Evolutionary conservation across 2,888 invertebrate species (phyloP).

Genomic region (Parelbella ahira): DNA sequence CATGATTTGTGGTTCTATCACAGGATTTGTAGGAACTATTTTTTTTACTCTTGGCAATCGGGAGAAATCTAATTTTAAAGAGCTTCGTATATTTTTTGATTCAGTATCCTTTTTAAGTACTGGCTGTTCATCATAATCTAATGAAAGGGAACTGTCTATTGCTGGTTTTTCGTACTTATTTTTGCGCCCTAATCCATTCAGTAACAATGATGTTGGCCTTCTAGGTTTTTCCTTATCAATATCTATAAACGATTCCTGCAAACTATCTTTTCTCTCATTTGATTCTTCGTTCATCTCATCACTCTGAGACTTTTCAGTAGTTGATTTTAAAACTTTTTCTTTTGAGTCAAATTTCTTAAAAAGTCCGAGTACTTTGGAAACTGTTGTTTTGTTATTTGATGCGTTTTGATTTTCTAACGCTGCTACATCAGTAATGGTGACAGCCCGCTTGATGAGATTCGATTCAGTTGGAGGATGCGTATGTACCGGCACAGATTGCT

Average conservation of each 20-base stretch:
- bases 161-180: conserved; percentile 69
- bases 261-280: conserved; percentile 38
- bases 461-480: conserved; percentile 81
- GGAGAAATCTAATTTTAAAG: conserved; percentile 83
- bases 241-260: conserved; percentile 39
- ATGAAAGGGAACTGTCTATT: conserved; percentile 60
- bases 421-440: conserved; percentile 85
- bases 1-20: conserved; percentile 76
- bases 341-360: conserved; percentile 87
- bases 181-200: conserved; percentile 78
- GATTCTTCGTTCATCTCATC: conserved; percentile 39
- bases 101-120: conserved; percentile 55
- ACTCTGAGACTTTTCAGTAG: conserved; percentile 47
- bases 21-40: conserved; percentile 79
- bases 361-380: conserved; percentile 88
- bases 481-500: conserved; percentile 83
- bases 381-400: conserved; percentile 82
- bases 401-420: conserved; percentile 57
- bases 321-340: conserved; percentile 53
- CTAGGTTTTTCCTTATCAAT: conserved; percentile 68
- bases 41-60: conserved; percentile 80
- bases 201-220: conserved; percentile 74
- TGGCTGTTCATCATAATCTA: conserved; percentile 47
- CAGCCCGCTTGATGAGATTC: conserved; percentile 85
- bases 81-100: conserved; percentile 60